Evolutionary conservation across 1,140 invertebrate species (phyloP).

Genomic region (Oscheius sp.): DNA sequence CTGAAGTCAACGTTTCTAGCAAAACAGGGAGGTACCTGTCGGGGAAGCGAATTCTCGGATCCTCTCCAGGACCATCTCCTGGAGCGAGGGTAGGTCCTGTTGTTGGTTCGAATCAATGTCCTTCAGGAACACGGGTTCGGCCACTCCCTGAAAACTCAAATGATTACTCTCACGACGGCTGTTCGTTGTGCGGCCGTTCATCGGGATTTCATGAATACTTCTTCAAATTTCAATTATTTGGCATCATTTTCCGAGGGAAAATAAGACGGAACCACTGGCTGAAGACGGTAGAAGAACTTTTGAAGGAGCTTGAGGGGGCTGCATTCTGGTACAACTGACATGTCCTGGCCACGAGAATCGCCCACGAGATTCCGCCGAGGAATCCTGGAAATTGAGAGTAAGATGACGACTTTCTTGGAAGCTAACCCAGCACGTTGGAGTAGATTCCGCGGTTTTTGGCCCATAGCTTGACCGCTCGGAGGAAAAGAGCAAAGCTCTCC

Average conservation of each 20-base stretch:
- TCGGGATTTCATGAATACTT: no score
- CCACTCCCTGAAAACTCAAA: constrained; percentile 74
- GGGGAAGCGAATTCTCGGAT: constrained; percentile 67
- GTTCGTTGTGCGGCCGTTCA: no score
- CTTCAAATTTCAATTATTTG: no score
- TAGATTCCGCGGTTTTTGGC: constrained; percentile 79
- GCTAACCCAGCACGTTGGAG: constrained; percentile 77
- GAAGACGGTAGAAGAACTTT: constrained; percentile 97
- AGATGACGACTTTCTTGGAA: not conserved
- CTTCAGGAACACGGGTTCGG: constrained; percentile 90
- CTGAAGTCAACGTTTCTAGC: constrained; percentile 1
- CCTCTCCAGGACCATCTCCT: constrained; percentile 75
- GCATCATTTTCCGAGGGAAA: not conserved
- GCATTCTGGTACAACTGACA: constrained; percentile 99
- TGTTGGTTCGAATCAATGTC: constrained; percentile 72
- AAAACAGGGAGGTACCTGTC: constrained; percentile 22
- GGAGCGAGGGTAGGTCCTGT: constrained; percentile 59
- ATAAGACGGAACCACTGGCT: constrained; percentile 72
- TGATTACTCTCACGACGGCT: no score
- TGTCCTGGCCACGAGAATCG: constrained; percentile 93
- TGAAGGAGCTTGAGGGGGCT: constrained; percentile 83
- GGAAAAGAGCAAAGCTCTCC: constrained; percentile 84
- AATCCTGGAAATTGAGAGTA: constrained; percentile 70
- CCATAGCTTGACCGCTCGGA: constrained; percentile 81
- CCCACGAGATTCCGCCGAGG: constrained; percentile 97